Evolutionary conservation across 2,888 invertebrate species (phyloP).

Genomic region (Thecophora atra): DNA sequence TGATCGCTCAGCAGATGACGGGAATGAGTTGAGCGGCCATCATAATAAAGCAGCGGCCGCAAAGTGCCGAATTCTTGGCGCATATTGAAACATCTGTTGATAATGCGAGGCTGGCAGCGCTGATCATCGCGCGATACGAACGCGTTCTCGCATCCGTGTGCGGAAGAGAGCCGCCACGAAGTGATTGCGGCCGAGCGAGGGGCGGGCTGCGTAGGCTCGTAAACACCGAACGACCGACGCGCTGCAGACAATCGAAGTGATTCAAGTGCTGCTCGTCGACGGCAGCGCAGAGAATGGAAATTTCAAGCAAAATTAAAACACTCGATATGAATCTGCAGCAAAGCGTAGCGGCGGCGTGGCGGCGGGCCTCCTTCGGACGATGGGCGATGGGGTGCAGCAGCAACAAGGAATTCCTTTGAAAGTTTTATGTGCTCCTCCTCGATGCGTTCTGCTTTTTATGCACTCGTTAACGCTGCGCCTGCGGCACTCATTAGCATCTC

Average conservation of each 20-base stretch:
- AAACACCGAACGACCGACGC: not conserved
- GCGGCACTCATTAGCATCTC: conserved; percentile 35
- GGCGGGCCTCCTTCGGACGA: not conserved
- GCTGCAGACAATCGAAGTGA: conserved; percentile 20
- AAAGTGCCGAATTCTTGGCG: conserved; percentile 29
- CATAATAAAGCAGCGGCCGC: not conserved
- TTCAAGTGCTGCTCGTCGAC: not conserved
- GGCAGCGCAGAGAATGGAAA: not conserved
- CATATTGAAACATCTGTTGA: conserved; percentile 34
- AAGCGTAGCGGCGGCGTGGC: not conserved
- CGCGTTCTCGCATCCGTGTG: not conserved
- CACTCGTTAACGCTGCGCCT: conserved; percentile 27
- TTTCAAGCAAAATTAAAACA: conserved; percentile 18
- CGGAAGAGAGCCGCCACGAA: conserved; percentile 6
- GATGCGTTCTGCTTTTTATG: not conserved
- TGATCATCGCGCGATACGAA: not conserved
- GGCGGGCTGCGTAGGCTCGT: not conserved
- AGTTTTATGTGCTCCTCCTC: conserved; percentile 12
- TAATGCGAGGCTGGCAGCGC: conserved; percentile 13
- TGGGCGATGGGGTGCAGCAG: not conserved
- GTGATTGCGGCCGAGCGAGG: conserved; percentile 9
- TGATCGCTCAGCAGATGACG: not conserved
- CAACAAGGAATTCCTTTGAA: conserved; percentile 23
- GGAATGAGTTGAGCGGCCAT: not conserved
- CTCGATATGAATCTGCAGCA: not conserved